Evolutionary conservation across 1,140 invertebrate genomes (phyloP).

Genomic region (Sitophilus oryzae): DNA sequence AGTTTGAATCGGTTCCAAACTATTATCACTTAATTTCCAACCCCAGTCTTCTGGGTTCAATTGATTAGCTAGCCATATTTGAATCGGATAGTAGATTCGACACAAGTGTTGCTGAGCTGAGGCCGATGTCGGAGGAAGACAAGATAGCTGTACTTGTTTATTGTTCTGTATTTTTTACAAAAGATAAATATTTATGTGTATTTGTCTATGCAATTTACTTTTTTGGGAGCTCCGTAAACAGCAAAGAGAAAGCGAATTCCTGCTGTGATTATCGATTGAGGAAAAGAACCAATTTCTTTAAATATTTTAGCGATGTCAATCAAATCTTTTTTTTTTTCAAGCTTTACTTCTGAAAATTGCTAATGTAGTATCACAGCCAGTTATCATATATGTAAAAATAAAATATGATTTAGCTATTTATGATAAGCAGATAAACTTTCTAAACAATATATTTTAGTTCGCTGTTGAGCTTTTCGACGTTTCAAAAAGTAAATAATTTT

Average conservation of each 20-base stretch:
- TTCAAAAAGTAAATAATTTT: too few species aligned
- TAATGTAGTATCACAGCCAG: constrained; percentile 14
- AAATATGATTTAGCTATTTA: constrained; percentile 26
- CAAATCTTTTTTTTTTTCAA: constrained; percentile 32
- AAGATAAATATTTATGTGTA: constrained; percentile 29
- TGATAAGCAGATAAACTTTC: constrained; percentile 24
- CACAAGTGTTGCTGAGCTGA: not conserved
- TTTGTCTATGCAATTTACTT: constrained; percentile 34
- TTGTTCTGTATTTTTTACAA: constrained; percentile 7
- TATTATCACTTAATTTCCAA: constrained; percentile 28
- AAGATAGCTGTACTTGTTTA: constrained; percentile 5
- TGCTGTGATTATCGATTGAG: constrained; percentile 29
- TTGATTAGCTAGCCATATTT: constrained; percentile 16
- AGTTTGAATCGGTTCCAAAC: constrained; percentile 28
- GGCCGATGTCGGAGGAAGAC: not conserved
- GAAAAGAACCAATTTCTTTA: constrained; percentile 30
- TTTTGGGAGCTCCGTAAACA: constrained; percentile 37
- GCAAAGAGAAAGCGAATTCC: constrained; percentile 36
- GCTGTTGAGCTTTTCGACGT: too few species aligned
- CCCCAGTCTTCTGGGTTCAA: constrained; percentile 20
- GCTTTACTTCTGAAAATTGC: constrained; percentile 27
- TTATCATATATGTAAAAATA: constrained; percentile 30
- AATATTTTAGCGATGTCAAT: constrained; percentile 34
- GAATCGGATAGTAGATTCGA: not conserved
- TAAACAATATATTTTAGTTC: constrained; percentile 24